These are phyloP conservation scores for Plectropomus leopardus DNA, from an alignment of 2,113 vertebrate genomes.

Conservation along the genomic window DNA sequence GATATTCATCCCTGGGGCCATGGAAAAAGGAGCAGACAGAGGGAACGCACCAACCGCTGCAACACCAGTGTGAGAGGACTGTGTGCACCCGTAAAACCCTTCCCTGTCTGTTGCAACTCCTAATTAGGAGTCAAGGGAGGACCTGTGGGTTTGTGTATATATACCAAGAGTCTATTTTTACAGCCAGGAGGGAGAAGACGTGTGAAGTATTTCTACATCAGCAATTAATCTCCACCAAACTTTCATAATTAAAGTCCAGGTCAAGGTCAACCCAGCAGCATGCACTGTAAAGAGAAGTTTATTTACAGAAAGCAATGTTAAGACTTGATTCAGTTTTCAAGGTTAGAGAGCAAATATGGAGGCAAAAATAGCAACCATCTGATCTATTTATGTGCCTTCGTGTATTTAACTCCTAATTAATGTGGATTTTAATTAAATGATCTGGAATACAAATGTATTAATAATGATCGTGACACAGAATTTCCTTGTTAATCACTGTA, in stretches of 20 bases:
- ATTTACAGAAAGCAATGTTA: slow-evolving; percentile 17
- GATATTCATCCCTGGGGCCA: slow-evolving; percentile 71
- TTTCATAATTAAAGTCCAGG: slow-evolving; percentile 2
- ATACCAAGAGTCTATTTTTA: slow-evolving; percentile 53
- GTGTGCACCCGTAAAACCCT: slow-evolving; percentile 53
- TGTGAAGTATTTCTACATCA: slow-evolving; percentile 33
- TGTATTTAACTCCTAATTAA: not conserved
- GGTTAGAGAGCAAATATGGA: slow-evolving; percentile 24
- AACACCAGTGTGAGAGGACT: slow-evolving; percentile 27
- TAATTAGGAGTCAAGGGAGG: slow-evolving; percentile 77
- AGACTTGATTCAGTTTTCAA: slow-evolving; percentile 29
- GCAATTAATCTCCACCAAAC: slow-evolving; percentile 42
- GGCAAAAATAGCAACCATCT: not conserved
- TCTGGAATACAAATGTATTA: not conserved
- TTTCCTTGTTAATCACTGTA: not conserved
- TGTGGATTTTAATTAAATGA: slow-evolving; percentile 21
- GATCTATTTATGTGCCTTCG: not conserved
- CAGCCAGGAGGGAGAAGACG: slow-evolving; percentile 33
- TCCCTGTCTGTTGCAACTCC: slow-evolving; percentile 33
- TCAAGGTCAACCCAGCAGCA: not conserved
- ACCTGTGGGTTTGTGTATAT: slow-evolving; percentile 31
- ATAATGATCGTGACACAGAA: not conserved
- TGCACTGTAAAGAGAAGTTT: slow-evolving; percentile 1
- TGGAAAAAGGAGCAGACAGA: slow-evolving; percentile 28
- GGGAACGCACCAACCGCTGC: slow-evolving; percentile 27